Percentiles rank a stretch among this genome's conserved stretches.
Conservation (phyloP, 1,140 invertebrate species). For the Medauroidea extradentata region DNA sequence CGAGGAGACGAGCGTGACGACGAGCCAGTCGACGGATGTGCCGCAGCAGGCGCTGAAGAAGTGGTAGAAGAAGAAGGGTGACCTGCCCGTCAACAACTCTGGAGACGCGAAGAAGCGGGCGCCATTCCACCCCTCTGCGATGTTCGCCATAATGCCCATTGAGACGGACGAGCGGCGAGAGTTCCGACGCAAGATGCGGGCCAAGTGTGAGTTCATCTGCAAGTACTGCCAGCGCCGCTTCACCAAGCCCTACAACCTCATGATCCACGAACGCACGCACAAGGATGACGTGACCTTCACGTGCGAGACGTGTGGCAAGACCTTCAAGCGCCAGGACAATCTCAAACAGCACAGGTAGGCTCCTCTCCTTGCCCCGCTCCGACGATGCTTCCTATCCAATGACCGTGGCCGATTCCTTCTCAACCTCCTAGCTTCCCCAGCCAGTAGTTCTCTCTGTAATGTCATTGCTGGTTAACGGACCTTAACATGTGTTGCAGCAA, state of each 20-base stretch:
- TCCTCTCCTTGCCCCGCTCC: neutral
- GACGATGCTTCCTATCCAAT: too few relatives aligned
- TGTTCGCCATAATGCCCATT: slow-evolving; percentile 84
- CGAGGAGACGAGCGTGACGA: too few relatives aligned
- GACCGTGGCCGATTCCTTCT: too few relatives aligned
- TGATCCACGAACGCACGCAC: slow-evolving; percentile 98
- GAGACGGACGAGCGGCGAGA: slow-evolving; percentile 86
- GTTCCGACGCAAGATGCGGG: slow-evolving; percentile 88
- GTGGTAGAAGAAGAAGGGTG: too few relatives aligned
- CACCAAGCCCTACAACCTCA: slow-evolving; percentile 98
- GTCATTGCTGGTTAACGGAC: too few relatives aligned
- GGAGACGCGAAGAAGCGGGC: neutral
- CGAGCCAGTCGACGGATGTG: too few relatives aligned
- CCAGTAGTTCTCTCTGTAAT: too few relatives aligned
- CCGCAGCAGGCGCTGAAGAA: too few relatives aligned
- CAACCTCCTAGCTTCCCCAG: too few relatives aligned
- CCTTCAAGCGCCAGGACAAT: slow-evolving; percentile 96
- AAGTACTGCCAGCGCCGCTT: slow-evolving; percentile 98
- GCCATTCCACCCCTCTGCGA: slow-evolving; percentile 46
- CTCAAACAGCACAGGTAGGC: slow-evolving; percentile 89
- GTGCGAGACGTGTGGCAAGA: slow-evolving; percentile 98
- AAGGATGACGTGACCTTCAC: slow-evolving; percentile 97
- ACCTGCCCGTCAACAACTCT: neutral
- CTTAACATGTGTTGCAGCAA: too few relatives aligned
- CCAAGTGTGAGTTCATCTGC: slow-evolving; percentile 98